Percentiles rank a stretch among this genome's conserved stretches.
These are phyloP conservation scores for Fissipunctia ypsillon DNA, from an alignment of 2,888 invertebrate genomes.

Conservation along the genomic window DNA sequence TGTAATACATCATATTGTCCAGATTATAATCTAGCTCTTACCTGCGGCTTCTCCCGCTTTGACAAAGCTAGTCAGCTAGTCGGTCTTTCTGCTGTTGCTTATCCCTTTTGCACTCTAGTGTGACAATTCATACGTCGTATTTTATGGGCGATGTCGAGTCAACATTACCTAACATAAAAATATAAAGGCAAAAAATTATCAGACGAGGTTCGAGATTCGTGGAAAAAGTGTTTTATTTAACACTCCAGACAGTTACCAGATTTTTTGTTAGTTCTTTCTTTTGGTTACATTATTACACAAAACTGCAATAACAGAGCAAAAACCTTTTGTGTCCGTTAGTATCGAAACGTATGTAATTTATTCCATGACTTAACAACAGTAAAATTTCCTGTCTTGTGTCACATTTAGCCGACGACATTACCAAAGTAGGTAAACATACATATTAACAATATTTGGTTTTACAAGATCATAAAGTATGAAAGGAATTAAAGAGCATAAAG, in stretches of 20 bases:
- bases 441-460: too few species aligned
- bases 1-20: constrained; percentile 30
- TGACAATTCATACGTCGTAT: constrained; percentile 36
- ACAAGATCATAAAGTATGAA: constrained; percentile 49
- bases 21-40: constrained; percentile 40
- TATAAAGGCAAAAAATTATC: constrained; percentile 8
- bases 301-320: background rate
- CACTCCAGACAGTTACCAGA: background rate
- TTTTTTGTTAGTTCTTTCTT: background rate
- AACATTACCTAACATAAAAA: constrained; percentile 28
- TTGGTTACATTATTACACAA: background rate
- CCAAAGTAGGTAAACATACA: background rate
- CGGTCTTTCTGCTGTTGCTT: too few species aligned
- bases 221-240: constrained; percentile 15
- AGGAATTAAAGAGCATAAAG: constrained; percentile 31
- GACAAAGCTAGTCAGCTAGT: constrained; percentile 33
- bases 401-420: constrained; percentile 1
- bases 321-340: too few species aligned
- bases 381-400: background rate
- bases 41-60: constrained; percentile 16
- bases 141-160: constrained; percentile 19
- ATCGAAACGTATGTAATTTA: background rate
- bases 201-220: background rate
- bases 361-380: background rate
- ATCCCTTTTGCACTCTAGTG: too few species aligned